phyloP scores from a whole-genome alignment of 2,797 vertebrate species.

The Liasis olivaceus region DNA sequence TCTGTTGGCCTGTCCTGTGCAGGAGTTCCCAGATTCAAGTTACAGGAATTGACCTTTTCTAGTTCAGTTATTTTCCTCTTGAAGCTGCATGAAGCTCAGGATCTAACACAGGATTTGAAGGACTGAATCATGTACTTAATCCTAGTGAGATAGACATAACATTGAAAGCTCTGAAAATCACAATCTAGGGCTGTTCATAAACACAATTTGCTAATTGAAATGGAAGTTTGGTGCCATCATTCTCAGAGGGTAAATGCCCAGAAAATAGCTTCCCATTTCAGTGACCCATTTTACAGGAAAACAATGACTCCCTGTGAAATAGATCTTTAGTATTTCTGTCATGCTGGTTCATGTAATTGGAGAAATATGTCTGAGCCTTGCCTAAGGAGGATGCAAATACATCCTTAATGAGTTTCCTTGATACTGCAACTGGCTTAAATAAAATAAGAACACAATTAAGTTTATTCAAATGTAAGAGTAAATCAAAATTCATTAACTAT shows the following conservation, averaged over 20 bases:
- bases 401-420: slow-evolving; percentile 63
- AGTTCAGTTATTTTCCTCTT: background rate
- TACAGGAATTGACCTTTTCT: background rate
- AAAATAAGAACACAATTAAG: slow-evolving; percentile 66
- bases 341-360: slow-evolving; percentile 62
- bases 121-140: background rate
- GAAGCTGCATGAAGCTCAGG: background rate
- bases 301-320: slow-evolving; percentile 52
- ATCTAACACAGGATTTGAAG: background rate
- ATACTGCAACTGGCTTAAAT: slow-evolving; percentile 58
- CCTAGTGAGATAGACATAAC: slow-evolving; percentile 26
- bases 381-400: slow-evolving; percentile 58
- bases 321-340: slow-evolving; percentile 63
- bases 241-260: slow-evolving; percentile 41
- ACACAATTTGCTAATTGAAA: slow-evolving; percentile 49
- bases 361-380: slow-evolving; percentile 57
- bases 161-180: slow-evolving; percentile 35
- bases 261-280: slow-evolving; percentile 49
- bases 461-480: slow-evolving; percentile 60
- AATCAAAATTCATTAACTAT: slow-evolving; percentile 61
- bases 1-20: background rate
- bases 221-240: slow-evolving; percentile 31
- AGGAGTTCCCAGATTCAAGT: background rate
- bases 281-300: slow-evolving; percentile 60
- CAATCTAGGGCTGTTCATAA: slow-evolving; percentile 28